Evolutionary conservation across 2,113 vertebrate genomes (phyloP), one percentile per base, ranked within the genome.

Genomic region (Etheostoma spectabile): DNA sequence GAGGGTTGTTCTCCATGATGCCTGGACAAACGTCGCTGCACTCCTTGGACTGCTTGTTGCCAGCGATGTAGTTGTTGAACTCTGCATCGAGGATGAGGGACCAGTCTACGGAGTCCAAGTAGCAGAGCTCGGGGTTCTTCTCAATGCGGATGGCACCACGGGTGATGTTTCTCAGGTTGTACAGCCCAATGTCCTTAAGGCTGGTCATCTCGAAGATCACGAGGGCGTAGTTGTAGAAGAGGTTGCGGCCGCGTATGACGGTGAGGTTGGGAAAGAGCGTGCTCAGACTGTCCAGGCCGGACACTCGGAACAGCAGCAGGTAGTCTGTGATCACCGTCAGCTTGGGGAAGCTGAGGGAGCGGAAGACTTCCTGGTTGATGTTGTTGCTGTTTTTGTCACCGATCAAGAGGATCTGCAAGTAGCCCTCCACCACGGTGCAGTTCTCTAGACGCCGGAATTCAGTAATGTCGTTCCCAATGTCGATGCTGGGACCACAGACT

Each of bases 191-290:
- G 90, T 99, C 98, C 77, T 99, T 99, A 66, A 99, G 95, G 86
- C 98, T 97, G 22, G 97, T 99, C 98, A 99, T 99, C 93, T 99
- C 98, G 3, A 99, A 99, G 94, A 99, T 97, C 55, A 99, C 98
- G 81, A 99, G 95, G 55, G 98, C 98, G 27, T 99, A 99, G 94
- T 99, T 99, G 93, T 99, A 99, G 93, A 99, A 99, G 57, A 99
- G 97, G 85, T 95, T 97, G 77, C 96, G 97, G 69, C 99, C 99
- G 0, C 97, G 97, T 89, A 99, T 99, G 88, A 99, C 98, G 0
- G 96, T 95, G 77, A 99, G 97, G 94, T 99, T 99, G 15, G 98
- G 98, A 80, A 99, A 99, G 86, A 99, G 97, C 52, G 97, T 95
- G 2, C 97, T 97, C 15, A 99, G 96, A 80, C 97, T 99, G 93